Evolutionary conservation across 2,113 vertebrate genomes (phyloP), one percentile per base, ranked within the genome.

Genomic region (Galbula dea): DNA sequence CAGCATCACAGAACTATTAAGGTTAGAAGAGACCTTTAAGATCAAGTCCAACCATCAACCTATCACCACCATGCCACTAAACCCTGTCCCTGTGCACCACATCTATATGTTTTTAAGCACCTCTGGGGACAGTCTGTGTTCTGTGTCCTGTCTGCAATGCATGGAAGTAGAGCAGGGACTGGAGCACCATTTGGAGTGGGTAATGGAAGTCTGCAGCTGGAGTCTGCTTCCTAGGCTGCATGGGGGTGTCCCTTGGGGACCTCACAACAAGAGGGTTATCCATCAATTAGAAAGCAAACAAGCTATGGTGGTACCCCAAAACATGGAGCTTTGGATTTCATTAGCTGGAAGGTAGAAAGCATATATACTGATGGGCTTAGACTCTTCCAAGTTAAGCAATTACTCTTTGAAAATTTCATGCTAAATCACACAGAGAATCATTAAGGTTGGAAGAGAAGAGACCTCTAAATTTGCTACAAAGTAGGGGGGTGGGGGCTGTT

Each of bases 121-220:
- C n/a, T n/a, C n/a, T n/a, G n/a, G n/a, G n/a, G n/a, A n/a, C n/a
- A n/a, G n/a, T 16, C 51, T 26, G 12, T 67, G 34, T 15, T 36
- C 0, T 26, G 10, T 9, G 20, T 36, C 23, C 29, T 26, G 2
- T 32, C n/a, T 22, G 32, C 8, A 7, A 0, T 0, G 1, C 1
- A 29, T 1, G 7, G 51, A 83, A 41, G 36, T 6, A 30, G 32
- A 59, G 29, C 34, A 32, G 68, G 55, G 74, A 45, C 37, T 1
- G 4, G 57, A 81, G 18, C 23, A 22, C 22, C 12, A 0, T 45
- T 34, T 62, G 21, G 46, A 51, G 29, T 0, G 3, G 55, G 10
- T 34, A 27, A 29, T 15, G 13, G 39, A 39, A 68, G 49, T 34
- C 12, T 48, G 69, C 41, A 20, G 22, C 34, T 72, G 65, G 34